Percentiles rank a stretch among this genome's conserved stretches.
These are phyloP conservation scores for Deilephila elpenor DNA, from an alignment of 2,888 invertebrate species.

Conservation along the genomic window DNA sequence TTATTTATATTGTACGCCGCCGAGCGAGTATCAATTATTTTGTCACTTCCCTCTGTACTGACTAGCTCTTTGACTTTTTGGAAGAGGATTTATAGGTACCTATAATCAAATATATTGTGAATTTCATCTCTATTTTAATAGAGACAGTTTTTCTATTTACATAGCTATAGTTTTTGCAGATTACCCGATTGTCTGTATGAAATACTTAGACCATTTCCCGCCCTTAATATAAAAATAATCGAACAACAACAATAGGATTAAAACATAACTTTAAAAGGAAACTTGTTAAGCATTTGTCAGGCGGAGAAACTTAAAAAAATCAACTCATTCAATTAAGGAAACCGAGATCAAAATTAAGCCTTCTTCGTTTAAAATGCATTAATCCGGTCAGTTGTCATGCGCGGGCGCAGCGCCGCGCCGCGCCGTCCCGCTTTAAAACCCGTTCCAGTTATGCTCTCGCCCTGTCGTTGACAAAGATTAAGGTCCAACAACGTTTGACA, in stretches of 20 bases:
- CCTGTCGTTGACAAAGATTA: slow-evolving; percentile 73
- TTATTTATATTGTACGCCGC: slow-evolving; percentile 53
- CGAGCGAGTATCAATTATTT: slow-evolving; percentile 51
- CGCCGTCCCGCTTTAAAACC: slow-evolving; percentile 73
- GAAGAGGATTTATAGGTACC: neutral
- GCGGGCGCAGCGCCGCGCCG: slow-evolving; percentile 60
- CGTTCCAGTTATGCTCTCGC: slow-evolving; percentile 66
- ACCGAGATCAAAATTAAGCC: slow-evolving; percentile 80
- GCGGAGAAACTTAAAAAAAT: slow-evolving; percentile 48
- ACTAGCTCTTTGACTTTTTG: neutral
- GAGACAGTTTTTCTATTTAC: no score
- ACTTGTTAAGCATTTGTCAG: slow-evolving; percentile 31
- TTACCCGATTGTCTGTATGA: neutral
- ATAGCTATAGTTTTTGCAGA: neutral
- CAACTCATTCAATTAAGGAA: slow-evolving; percentile 77
- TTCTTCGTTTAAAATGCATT: slow-evolving; percentile 84
- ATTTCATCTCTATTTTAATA: neutral
- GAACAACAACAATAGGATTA: slow-evolving; percentile 21
- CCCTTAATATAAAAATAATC: neutral
- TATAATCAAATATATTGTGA: neutral
- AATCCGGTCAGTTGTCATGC: slow-evolving; percentile 83
- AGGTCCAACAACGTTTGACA: slow-evolving; percentile 58
- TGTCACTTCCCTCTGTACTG: slow-evolving; percentile 38
- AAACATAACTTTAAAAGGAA: slow-evolving; percentile 23
- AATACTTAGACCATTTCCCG: neutral